phyloP scores from a whole-genome alignment of 2,888 invertebrate species.

The Eucera pruinosa region DNA sequence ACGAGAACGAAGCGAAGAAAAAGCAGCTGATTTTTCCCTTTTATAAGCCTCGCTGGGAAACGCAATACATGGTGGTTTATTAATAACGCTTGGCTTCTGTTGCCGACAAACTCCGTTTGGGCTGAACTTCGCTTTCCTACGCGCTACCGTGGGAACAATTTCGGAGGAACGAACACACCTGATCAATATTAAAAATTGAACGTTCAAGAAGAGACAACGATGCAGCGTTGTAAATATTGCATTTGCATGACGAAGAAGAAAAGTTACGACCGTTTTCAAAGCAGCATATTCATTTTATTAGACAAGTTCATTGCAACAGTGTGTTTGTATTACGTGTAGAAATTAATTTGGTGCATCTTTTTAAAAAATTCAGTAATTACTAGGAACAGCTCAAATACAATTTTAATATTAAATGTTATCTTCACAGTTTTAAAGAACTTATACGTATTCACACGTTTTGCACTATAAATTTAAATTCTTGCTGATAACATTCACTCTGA shows the following conservation, averaged over 20 bases:
- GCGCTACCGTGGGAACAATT: background rate
- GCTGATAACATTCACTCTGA: too few relatives aligned
- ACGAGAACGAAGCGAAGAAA: slow-evolving; percentile 12
- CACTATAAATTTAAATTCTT: too few relatives aligned
- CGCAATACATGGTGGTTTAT: slow-evolving; percentile 2
- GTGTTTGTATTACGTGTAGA: too few relatives aligned
- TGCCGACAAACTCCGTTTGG: background rate
- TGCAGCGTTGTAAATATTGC: background rate
- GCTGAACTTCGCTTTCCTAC: background rate
- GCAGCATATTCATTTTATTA: too few relatives aligned
- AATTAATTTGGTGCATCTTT: too few relatives aligned
- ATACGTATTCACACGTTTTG: too few relatives aligned
- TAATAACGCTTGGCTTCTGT: slow-evolving; percentile 17
- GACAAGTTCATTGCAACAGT: too few relatives aligned
- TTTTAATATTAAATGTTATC: too few relatives aligned
- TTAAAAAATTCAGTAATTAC: too few relatives aligned
- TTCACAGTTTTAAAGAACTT: too few relatives aligned
- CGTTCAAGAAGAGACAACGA: background rate
- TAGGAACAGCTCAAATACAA: too few relatives aligned
- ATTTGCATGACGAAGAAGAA: background rate
- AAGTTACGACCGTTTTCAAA: background rate
- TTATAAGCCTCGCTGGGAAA: background rate
- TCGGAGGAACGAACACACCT: background rate
- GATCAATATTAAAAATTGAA: slow-evolving; percentile 18
- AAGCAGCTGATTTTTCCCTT: slow-evolving; percentile 27